Base-by-base conservation (phyloP, 2,888 invertebrate genomes). In the Periphyllus acericola region DNA sequence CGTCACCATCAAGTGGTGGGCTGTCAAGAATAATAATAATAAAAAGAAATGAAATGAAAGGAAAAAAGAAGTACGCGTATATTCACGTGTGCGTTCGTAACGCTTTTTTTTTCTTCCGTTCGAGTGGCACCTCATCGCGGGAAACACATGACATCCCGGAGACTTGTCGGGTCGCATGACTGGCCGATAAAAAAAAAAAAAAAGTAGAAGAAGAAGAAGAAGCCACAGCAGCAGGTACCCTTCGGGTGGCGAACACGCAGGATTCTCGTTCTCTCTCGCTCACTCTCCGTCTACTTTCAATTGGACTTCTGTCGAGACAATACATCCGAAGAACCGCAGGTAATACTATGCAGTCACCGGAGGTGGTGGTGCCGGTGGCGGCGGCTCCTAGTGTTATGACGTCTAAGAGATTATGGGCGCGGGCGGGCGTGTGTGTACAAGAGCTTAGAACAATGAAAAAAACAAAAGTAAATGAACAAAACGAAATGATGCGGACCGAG, bases 121-220 rank as follows among this genome's bases (percentile, higher is more conserved):
- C 86, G 86, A 86, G 86, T 86, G 86, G 86, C 86, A 86, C 84
- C 84, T 76, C 55, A 34, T 72, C 72, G 72, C 84, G 19, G 52
- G 66, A 72, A 86, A 79, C 79, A 66, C 72, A 72, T 79, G 85
- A 85, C 85, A 79, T 79, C 85, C 76, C 68, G 76, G 68, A n/a
- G n/a, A 32, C 46, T 25, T 19, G 52, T 76, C 78, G 85, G 68
- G 72, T 34, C 66, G 84, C 84, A 76, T 76, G 84, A 84, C 84
- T 84, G 25, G 84, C 29, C 40, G 75, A 76, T 76, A 34, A 72
- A 34, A 17, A 60, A 25, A 60, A 1, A 34, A 68, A 71, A 40
- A 19, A 5, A 29, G 1, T 5, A n/a, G 29, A 6, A 60, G 21
- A 2, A 25, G 25, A 25, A 60, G 25, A 6, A 2, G 9, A 2